phyloP scores from a whole-genome alignment of 2,888 invertebrate genomes.

The Cephonodes hylas region DNA sequence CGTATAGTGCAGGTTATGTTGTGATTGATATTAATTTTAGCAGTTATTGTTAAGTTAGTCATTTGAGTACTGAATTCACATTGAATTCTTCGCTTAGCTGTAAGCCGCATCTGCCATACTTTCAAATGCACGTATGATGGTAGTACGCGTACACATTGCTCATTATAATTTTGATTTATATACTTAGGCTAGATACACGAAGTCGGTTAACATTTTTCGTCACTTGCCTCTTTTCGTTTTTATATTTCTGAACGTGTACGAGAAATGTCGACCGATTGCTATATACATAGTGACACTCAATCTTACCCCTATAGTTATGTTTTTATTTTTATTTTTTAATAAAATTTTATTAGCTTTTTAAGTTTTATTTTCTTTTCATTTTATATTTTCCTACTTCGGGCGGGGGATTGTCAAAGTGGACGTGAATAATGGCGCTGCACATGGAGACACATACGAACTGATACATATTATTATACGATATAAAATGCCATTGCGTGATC shows the following conservation, averaged over 20 bases:
- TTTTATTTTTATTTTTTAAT: constrained; percentile 55
- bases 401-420: constrained; percentile 76
- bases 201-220: constrained; percentile 42
- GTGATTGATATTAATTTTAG: constrained; percentile 42
- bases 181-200: constrained; percentile 32
- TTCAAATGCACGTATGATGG: constrained; percentile 58
- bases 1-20: constrained; percentile 39
- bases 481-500: constrained; percentile 59
- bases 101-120: constrained; percentile 37
- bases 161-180: constrained; percentile 40
- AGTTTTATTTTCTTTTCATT: constrained; percentile 52
- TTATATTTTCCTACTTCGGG: constrained; percentile 51
- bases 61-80: constrained; percentile 48
- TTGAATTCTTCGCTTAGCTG: constrained; percentile 47
- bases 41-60: constrained; percentile 40
- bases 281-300: constrained; percentile 43
- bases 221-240: constrained; percentile 19
- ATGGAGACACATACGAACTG: constrained; percentile 56
- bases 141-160: constrained; percentile 57
- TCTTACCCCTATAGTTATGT: constrained; percentile 51
- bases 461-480: constrained; percentile 48
- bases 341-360: constrained; percentile 53
- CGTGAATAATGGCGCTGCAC: constrained; percentile 76
- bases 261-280: constrained; percentile 40
- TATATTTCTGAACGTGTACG: constrained; percentile 35